A percentile compares a stretch with the other conserved stretches of the same genome.
These are phyloP conservation scores for Microcebus jonahi DNA, from an alignment of 2,113 vertebrate genomes.

Conservation along the genomic window DNA sequence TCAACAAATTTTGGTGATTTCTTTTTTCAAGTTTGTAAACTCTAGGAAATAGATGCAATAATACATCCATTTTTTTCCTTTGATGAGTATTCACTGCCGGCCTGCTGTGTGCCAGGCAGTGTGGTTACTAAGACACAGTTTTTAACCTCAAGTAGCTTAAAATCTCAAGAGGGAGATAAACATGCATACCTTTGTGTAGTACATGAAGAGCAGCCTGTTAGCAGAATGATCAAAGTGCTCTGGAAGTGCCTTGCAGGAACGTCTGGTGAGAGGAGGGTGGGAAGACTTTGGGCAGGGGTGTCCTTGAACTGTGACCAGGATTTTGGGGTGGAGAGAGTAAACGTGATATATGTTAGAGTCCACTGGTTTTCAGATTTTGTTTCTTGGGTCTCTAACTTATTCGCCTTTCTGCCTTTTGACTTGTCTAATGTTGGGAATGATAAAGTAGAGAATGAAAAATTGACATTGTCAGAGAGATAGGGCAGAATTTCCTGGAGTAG, in stretches of 20 bases:
- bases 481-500: background rate
- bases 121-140: background rate
- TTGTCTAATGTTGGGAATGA: background rate
- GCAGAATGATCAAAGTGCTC: background rate
- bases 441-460: background rate
- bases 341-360: background rate
- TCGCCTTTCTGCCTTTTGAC: background rate
- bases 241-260: background rate
- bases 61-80: background rate
- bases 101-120: background rate
- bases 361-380: background rate
- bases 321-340: background rate
- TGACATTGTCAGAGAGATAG: background rate
- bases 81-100: background rate
- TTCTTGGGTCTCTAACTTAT: background rate
- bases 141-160: background rate
- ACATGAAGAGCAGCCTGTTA: background rate
- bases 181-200: background rate
- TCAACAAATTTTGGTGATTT: background rate
- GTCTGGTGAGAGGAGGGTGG: background rate
- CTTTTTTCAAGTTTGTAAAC: background rate
- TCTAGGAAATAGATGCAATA: background rate
- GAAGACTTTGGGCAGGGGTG: background rate
- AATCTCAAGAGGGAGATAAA: slow-evolving; percentile 6
- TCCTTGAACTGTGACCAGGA: background rate